Percentiles rank a stretch among this genome's conserved stretches.
Evolutionary conservation across 2,797 vertebrate genomes (phyloP).

Genomic region (Myripristis jacobus): DNA sequence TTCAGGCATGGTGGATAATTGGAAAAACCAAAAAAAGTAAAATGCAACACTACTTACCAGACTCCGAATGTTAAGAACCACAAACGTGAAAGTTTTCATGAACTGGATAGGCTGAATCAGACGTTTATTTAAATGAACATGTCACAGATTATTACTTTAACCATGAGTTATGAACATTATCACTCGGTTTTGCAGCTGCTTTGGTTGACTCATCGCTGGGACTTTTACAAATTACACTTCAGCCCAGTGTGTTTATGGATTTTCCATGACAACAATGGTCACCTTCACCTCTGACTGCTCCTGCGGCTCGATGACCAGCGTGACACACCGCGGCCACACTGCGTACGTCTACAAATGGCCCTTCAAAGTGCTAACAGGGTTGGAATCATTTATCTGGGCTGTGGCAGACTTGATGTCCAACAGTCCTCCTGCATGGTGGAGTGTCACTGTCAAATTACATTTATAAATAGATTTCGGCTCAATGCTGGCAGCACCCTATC

Average conservation of each 20-base stretch:
- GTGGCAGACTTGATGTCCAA: slow-evolving; percentile 65
- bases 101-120: too few species aligned
- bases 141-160: too few species aligned
- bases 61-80: too few species aligned
- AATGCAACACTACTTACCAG: too few species aligned
- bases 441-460: slow-evolving; percentile 73
- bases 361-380: slow-evolving; percentile 54
- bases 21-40: too few species aligned
- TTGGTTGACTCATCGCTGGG: too few species aligned
- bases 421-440: slow-evolving; percentile 55
- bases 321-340: slow-evolving; percentile 26
- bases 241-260: slow-evolving; percentile 1
- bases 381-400: slow-evolving; percentile 65
- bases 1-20: too few species aligned
- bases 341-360: slow-evolving; percentile 35
- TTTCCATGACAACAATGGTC: slow-evolving; percentile 36
- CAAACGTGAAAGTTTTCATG: too few species aligned
- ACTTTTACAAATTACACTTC: not conserved
- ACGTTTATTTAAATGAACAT: too few species aligned
- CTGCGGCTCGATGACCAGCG: slow-evolving; percentile 37
- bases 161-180: too few species aligned
- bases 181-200: too few species aligned
- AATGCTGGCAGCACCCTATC: slow-evolving; percentile 55
- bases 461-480: slow-evolving; percentile 77
- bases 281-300: slow-evolving; percentile 27